Base-by-base conservation (phyloP, 2,888 invertebrate genomes). In the Philopedon plagiatum region DNA sequence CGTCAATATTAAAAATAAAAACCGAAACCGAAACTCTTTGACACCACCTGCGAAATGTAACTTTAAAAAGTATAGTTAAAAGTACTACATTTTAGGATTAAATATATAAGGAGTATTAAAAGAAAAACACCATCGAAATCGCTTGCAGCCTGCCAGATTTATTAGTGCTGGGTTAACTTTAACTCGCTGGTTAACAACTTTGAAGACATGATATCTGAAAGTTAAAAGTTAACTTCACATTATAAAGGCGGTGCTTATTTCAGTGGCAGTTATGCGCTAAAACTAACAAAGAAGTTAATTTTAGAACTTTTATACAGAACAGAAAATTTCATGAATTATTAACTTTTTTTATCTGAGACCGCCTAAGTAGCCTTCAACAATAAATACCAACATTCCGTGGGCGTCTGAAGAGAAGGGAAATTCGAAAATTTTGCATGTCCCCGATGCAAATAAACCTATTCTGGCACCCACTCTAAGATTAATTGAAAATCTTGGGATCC, bases 91-190 rank as follows among this genome's bases (percentile, higher is more conserved):
- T 2, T 18, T 49, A 60, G 34, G 26, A 39, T 54, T 37, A 61
- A 41, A 44, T 56, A 46, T 18, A 46, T 32, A 19, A 57, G 32
- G 7, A 51, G 26, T 26, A 49, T 26, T 26, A 61, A 39, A 65
- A 57, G 41, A 67, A 63, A 71, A 66, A 79, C 81, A 82, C 82
- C 82, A 82, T 82, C 82, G 81, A 79, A 80, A 81, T 80, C 76
- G 81, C 81, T 81, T 78, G 51, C 32, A 21, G 54, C 19, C n/a
- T 46, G 26, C 26, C 29, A 51, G 2, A 23, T 49, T 11, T 62
- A 49, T 15, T 26, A 64, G 32, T 23, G 46, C 44, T 5, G 7
- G n/a, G 13, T 26, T 49, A 49, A 26, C 49, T 49, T 15, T 18
- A 18, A 15, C 41, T 41, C 5, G 37, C 37, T 37, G 11, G 37